Conservation (phyloP, 2,113 vertebrate species). For the Micronisus gabar region DNA sequence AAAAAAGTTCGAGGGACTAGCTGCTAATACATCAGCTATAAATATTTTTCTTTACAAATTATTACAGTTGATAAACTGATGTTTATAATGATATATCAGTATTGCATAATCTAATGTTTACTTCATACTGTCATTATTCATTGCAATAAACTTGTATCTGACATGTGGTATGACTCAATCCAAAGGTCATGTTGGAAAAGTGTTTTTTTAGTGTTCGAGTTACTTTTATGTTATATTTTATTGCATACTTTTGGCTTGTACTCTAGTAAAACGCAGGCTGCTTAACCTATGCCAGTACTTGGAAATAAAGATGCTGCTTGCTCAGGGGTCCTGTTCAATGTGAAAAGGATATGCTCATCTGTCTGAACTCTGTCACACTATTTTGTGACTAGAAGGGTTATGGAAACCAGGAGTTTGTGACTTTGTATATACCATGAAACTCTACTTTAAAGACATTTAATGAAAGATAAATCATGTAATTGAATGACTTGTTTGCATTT, state of each 20-base stretch:
- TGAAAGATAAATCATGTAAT: background rate
- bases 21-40: background rate
- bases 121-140: background rate
- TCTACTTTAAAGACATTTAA: background rate
- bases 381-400: background rate
- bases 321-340: background rate
- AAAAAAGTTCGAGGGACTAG: background rate
- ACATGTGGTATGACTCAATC: background rate
- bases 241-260: background rate
- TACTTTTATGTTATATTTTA: constrained; percentile 22
- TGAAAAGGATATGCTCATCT: background rate
- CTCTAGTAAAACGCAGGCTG: background rate
- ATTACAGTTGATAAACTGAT: background rate
- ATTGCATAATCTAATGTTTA: background rate
- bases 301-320: background rate
- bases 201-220: background rate
- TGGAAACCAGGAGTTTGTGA: background rate
- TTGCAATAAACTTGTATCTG: background rate
- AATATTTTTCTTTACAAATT: background rate
- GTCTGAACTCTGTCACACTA: background rate
- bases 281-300: background rate
- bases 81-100: background rate
- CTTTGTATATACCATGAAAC: background rate
- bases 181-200: constrained; percentile 4
- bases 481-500: background rate